Conservation (phyloP, 2,113 vertebrate species). For the Cottus gobio region DNA sequence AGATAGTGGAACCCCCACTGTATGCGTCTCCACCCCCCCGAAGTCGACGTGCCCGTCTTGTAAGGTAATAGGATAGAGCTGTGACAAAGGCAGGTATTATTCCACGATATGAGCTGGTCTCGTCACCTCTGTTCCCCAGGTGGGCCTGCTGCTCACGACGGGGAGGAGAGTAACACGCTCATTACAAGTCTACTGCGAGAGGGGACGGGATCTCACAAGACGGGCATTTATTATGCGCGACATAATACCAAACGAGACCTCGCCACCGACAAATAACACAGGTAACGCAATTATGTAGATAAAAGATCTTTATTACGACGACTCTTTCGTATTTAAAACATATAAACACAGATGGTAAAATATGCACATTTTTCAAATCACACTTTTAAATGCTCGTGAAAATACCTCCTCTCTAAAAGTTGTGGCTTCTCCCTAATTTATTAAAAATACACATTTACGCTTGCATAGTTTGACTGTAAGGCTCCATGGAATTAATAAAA, state of each 20-base stretch:
- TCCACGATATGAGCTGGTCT: slow-evolving; percentile 70
- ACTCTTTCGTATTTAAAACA: slow-evolving; percentile 56
- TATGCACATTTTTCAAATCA: slow-evolving; percentile 35
- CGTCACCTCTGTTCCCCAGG: slow-evolving; percentile 73
- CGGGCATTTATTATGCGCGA: slow-evolving; percentile 60
- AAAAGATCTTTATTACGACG: slow-evolving; percentile 67
- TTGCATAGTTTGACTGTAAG: slow-evolving; percentile 13
- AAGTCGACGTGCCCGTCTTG: slow-evolving; percentile 58
- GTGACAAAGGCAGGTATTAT: slow-evolving; percentile 77
- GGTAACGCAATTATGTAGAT: slow-evolving; percentile 54
- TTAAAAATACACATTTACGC: slow-evolving; percentile 29
- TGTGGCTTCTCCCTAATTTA: background rate
- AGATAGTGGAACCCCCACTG: slow-evolving; percentile 71
- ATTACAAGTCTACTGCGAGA: slow-evolving; percentile 66
- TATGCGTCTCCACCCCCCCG: slow-evolving; percentile 65
- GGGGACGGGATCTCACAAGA: slow-evolving; percentile 65
- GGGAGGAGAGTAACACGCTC: slow-evolving; percentile 71
- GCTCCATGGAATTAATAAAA: background rate
- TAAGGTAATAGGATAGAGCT: slow-evolving; percentile 70
- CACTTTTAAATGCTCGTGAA: slow-evolving; percentile 21
- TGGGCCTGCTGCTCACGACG: slow-evolving; percentile 42
- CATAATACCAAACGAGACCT: slow-evolving; percentile 35
- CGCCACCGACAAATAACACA: slow-evolving; percentile 53
- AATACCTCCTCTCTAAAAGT: slow-evolving; percentile 4
- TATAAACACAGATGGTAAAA: slow-evolving; percentile 7